Conservation (phyloP, 2,113 vertebrate species). For the Rhegmatorhina hoffmannsi region DNA sequence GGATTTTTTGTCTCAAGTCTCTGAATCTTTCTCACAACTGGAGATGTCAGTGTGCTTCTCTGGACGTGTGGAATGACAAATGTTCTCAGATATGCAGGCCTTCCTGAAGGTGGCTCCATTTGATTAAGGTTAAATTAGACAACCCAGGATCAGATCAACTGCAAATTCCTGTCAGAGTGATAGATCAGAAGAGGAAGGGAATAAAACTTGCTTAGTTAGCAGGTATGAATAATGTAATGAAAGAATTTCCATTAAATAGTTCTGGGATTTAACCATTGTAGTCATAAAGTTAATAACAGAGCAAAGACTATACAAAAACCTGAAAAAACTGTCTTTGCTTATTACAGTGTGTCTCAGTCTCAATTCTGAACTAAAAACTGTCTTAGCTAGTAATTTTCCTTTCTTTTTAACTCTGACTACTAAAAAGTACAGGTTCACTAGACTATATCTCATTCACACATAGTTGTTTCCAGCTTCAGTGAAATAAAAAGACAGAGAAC, state of each 20-base stretch:
- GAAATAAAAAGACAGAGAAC: background rate
- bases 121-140: conserved; percentile 46
- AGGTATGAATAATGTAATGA: background rate
- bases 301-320: background rate
- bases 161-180: background rate
- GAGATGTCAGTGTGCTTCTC: background rate
- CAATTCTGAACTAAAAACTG: background rate
- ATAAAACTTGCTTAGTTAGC: background rate
- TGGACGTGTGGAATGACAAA: background rate
- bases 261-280: background rate
- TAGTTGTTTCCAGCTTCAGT: background rate
- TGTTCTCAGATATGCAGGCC: background rate
- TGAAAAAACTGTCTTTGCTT: background rate
- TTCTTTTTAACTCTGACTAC: background rate
- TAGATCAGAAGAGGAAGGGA: background rate
- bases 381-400: background rate
- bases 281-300: background rate
- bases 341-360: background rate
- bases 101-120: conserved; percentile 67
- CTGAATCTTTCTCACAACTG: background rate
- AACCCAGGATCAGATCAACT: background rate
- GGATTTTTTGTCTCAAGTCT: background rate
- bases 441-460: background rate
- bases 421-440: background rate
- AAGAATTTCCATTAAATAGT: background rate